These are phyloP conservation scores for Chiloscyllium punctatum DNA, from an alignment of 2,797 vertebrate genomes.

Conservation along the genomic window DNA sequence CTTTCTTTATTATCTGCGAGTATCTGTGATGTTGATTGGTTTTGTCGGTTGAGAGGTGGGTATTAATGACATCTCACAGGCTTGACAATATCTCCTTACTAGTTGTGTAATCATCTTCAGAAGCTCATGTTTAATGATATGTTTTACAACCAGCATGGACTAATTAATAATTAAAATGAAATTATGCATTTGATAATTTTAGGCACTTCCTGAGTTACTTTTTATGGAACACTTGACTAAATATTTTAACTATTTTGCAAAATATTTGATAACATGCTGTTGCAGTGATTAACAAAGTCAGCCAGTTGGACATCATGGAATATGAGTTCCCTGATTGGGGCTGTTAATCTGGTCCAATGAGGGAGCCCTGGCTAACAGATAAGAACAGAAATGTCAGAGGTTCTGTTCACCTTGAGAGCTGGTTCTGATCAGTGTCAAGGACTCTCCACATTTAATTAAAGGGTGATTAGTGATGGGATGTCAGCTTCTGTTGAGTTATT, in stretches of 20 bases:
- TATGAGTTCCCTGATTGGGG: too few species aligned
- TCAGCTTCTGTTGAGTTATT: too few species aligned
- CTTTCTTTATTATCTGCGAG: not conserved
- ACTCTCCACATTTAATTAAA: too few species aligned
- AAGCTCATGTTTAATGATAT: not conserved
- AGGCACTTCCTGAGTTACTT: not conserved
- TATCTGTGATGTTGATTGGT: not conserved
- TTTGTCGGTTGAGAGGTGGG: not conserved
- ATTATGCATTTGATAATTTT: not conserved
- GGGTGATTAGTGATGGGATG: too few species aligned
- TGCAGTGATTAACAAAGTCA: too few species aligned
- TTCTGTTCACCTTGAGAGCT: too few species aligned
- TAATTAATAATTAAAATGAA: not conserved
- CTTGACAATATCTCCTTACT: not conserved
- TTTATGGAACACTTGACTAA: not conserved
- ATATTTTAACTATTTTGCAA: not conserved
- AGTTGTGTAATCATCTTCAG: not conserved
- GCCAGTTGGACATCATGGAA: too few species aligned
- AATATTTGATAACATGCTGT: too few species aligned
- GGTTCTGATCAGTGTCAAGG: too few species aligned
- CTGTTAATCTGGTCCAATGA: too few species aligned
- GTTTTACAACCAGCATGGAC: not conserved
- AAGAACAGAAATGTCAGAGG: too few species aligned
- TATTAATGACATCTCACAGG: not conserved
- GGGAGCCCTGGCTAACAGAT: too few species aligned